These are phyloP conservation scores for Scelioninae gen. 1 DNA, from an alignment of 2,888 invertebrate species.

Conservation along the genomic window DNA sequence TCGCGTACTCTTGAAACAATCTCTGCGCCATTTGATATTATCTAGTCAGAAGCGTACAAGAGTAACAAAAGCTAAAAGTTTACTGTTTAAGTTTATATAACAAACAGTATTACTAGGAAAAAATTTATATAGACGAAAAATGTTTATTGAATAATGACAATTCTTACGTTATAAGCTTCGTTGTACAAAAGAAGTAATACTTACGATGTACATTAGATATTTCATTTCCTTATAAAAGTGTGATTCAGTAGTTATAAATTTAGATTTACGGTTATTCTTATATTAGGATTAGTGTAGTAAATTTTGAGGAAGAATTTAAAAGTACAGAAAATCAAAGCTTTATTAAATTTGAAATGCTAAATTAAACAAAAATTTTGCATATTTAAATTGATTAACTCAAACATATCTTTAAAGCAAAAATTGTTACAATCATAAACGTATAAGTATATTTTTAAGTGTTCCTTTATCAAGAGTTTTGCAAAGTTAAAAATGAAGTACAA, in stretches of 20 bases:
- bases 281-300: constrained; percentile 56
- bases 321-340: constrained; percentile 36
- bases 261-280: constrained; percentile 52
- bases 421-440: constrained; percentile 33
- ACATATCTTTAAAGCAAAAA: constrained; percentile 56
- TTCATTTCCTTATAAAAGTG: constrained; percentile 43
- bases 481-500: constrained; percentile 37
- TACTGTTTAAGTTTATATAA: constrained; percentile 55
- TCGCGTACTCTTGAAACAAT: constrained; percentile 47
- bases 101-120: constrained; percentile 57
- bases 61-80: constrained; percentile 37
- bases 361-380: constrained; percentile 14
- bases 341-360: constrained; percentile 19
- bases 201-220: constrained; percentile 32
- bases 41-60: constrained; percentile 66
- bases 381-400: constrained; percentile 20
- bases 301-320: constrained; percentile 17
- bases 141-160: constrained; percentile 38
- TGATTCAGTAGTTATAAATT: constrained; percentile 48
- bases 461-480: constrained; percentile 19
- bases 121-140: constrained; percentile 43
- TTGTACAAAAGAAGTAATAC: constrained; percentile 48
- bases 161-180: constrained; percentile 46
- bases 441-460: constrained; percentile 32
- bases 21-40: constrained; percentile 56